These are phyloP conservation scores for Lordiphosa mommai DNA, from an alignment of 1,140 invertebrate genomes.

Conservation along the genomic window DNA sequence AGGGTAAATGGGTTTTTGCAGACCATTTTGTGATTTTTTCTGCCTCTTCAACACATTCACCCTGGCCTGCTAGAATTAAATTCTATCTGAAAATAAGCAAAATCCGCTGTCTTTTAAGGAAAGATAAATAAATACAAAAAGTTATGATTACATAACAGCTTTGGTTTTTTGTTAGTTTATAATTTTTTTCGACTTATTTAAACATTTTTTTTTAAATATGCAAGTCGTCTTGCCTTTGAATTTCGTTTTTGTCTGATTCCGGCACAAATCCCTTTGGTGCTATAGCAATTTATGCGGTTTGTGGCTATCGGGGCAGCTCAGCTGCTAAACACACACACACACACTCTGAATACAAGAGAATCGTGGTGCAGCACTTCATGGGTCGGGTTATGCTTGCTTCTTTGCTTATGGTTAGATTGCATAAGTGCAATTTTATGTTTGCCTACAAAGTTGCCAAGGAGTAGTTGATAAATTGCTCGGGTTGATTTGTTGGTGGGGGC, in stretches of 20 bases:
- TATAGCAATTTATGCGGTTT: conserved; percentile 75
- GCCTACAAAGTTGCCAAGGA: conserved; percentile 37
- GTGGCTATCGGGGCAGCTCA: conserved; percentile 22
- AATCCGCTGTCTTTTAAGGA: no score
- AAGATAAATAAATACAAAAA: no score
- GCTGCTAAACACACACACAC: conserved; percentile 17
- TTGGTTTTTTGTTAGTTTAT: no score
- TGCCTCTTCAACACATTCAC: no score
- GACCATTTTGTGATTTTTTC: no score
- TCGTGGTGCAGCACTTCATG: conserved; percentile 28
- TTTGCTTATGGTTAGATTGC: conserved; percentile 57
- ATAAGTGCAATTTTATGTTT: conserved; percentile 76
- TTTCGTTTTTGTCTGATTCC: conserved; percentile 66
- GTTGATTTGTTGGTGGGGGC: neutral
- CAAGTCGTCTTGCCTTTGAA: conserved; percentile 46
- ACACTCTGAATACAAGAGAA: conserved; percentile 29
- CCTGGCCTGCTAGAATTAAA: no score
- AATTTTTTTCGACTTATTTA: no score
- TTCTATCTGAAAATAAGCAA: no score
- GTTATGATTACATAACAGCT: no score
- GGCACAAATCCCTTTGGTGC: conserved; percentile 75
- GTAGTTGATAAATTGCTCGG: conserved; percentile 63
- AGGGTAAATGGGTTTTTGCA: no score
- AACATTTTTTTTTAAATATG: no score
- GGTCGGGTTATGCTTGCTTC: conserved; percentile 14